phyloP scores from a whole-genome alignment of 2,797 vertebrate species.

The Brachymystax lenok region DNA sequence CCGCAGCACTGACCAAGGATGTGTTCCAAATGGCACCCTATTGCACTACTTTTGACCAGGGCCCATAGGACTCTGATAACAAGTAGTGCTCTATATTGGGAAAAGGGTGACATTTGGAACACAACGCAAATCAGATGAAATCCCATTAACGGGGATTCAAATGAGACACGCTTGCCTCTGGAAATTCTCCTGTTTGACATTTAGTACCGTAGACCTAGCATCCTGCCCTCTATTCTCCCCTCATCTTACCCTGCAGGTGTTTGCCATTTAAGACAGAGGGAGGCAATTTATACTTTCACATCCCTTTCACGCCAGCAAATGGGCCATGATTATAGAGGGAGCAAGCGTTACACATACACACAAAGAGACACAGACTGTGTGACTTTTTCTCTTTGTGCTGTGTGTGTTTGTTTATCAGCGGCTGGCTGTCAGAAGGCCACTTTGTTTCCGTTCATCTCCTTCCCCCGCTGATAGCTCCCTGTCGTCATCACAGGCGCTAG shows the following conservation, averaged over 20 bases:
- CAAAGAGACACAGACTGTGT: too few relatives aligned
- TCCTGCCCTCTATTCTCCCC: constrained; percentile 30
- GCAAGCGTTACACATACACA: constrained; percentile 32
- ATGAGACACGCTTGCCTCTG: background rate
- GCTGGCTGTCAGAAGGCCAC: constrained; percentile 20
- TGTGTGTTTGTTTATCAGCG: background rate
- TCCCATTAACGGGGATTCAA: constrained; percentile 41
- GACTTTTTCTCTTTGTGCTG: constrained; percentile 1
- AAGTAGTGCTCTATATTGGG: background rate
- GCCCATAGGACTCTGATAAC: too few relatives aligned
- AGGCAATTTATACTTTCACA: constrained; percentile 39
- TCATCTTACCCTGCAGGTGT: constrained; percentile 63
- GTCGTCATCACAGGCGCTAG: constrained; percentile 34
- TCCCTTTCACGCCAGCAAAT: constrained; percentile 56
- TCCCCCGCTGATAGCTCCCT: constrained; percentile 45
- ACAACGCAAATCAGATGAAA: constrained; percentile 39
- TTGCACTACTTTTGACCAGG: background rate
- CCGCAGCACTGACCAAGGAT: constrained; percentile 27
- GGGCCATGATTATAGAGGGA: constrained; percentile 62
- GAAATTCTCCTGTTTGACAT: constrained; percentile 43
- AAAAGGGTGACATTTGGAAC: too few relatives aligned
- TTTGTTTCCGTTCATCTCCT: constrained; percentile 51
- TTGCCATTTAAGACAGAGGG: constrained; percentile 59
- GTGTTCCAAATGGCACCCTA: background rate
- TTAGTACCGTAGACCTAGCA: constrained; percentile 12